phyloP scores from a whole-genome alignment of 2,888 invertebrate species.

The Brachyopa scutellaris region DNA sequence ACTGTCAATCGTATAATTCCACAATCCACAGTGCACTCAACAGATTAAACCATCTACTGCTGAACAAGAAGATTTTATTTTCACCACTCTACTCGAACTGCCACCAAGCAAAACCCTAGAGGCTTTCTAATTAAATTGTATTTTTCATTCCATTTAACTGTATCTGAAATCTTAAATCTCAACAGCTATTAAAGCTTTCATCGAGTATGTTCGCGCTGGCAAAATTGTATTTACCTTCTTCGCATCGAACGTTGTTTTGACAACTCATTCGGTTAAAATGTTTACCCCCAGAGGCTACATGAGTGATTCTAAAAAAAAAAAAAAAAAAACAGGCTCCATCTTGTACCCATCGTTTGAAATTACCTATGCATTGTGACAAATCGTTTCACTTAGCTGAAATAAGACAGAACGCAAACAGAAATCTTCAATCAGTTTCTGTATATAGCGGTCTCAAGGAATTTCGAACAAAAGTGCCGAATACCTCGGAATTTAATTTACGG shows the following conservation, averaged over 20 bases:
- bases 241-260: constrained; percentile 60
- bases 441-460: too few relatives aligned
- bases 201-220: constrained; percentile 26
- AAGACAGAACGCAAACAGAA: constrained; percentile 11
- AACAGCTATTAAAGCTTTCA: constrained; percentile 42
- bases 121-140: constrained; percentile 49
- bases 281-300: constrained; percentile 1
- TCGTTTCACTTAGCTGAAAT: constrained; percentile 42
- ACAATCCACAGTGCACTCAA: too few relatives aligned
- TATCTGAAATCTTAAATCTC: too few relatives aligned
- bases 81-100: background rate
- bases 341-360: too few relatives aligned
- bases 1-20: too few relatives aligned
- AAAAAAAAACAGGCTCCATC: too few relatives aligned
- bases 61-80: constrained; percentile 16
- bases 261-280: constrained; percentile 41
- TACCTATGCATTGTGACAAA: constrained; percentile 42
- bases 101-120: background rate
- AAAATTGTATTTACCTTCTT: too few relatives aligned
- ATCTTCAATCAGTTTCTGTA: background rate
- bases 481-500: too few relatives aligned
- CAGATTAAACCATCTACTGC: too few relatives aligned
- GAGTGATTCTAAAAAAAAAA: constrained; percentile 10
- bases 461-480: too few relatives aligned
- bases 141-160: constrained; percentile 22